Evolutionary conservation across 2,888 invertebrate genomes (phyloP).

Genomic region (Orgyia antiqua): DNA sequence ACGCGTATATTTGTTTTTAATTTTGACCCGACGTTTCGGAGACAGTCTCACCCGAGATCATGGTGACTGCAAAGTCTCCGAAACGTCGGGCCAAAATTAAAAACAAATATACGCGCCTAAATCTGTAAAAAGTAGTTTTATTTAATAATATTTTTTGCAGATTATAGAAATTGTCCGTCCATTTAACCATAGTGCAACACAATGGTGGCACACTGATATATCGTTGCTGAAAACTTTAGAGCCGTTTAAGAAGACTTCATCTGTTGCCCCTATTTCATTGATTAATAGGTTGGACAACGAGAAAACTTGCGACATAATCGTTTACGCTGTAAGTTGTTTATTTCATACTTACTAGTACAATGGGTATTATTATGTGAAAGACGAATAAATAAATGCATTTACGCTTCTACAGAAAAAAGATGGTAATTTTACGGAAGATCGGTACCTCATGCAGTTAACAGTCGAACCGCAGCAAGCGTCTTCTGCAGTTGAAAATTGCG

Average conservation of each 20-base stretch:
- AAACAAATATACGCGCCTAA: too few relatives aligned
- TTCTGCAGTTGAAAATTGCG: conserved; percentile 34
- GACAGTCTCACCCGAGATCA: too few relatives aligned
- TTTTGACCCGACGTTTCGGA: too few relatives aligned
- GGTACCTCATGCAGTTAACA: conserved; percentile 36
- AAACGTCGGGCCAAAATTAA: too few relatives aligned
- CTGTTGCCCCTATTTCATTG: conserved; percentile 34
- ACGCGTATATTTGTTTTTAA: too few relatives aligned
- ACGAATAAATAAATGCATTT: too few relatives aligned
- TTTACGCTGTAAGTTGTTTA: conserved; percentile 44
- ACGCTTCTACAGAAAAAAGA: conserved; percentile 31
- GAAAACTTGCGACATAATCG: conserved; percentile 48
- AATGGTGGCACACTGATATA: conserved; percentile 60
- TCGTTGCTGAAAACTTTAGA: conserved; percentile 53
- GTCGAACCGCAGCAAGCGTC: conserved; percentile 43
- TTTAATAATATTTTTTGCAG: too few relatives aligned
- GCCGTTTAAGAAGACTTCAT: conserved; percentile 46
- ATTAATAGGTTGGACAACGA: conserved; percentile 17
- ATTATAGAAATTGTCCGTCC: conserved; percentile 57
- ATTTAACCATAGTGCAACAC: conserved; percentile 41
- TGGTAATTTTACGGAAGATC: conserved; percentile 38
- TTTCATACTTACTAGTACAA: too few relatives aligned
- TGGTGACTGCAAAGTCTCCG: too few relatives aligned
- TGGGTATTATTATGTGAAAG: too few relatives aligned
- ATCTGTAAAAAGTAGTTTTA: too few relatives aligned